Evolutionary conservation across 2,113 vertebrate genomes (phyloP), one percentile per base, ranked within the genome.

Genomic region (Pangasianodon gigas): DNA sequence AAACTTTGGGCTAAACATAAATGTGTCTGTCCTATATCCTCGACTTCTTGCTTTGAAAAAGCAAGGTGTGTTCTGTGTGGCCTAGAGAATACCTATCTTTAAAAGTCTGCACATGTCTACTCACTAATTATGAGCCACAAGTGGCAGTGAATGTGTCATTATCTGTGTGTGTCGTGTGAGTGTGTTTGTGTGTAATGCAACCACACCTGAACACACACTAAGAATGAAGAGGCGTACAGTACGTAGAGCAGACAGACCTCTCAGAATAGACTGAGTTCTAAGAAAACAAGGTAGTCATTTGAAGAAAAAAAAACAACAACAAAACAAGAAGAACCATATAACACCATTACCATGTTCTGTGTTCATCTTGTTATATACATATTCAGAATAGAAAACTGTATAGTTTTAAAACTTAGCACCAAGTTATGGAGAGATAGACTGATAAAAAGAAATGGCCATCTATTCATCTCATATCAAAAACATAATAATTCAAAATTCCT

Each of bases 91-190:
- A 90, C 92, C 89, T 91, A 90, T 90, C 90, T 88, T 92, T 90
- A 89, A 89, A 65, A 86, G 88, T 89, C 87, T 77, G 90, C 89
- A 87, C 79, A 91, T 91, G 77, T 84, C 86, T 91, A 84, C 89
- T 87, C 87, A 91, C 67, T 92, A 92, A 92, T 92, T 93, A 93
- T 90, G 88, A 84, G 82, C 84, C 90, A 88, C 83, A 88, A 88
- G 90, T 77, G 88, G 88, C 82, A 90, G 74, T 16, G 60, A 85
- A 88, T 71, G 26, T 87, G 90, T 90, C 88, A 93, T 93, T 92
- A 91, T 92, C 88, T 62, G 84, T 44, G 85, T 88, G 82, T 86
- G 56, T 90, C 10, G 44, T 67, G 41, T 67, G 41, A 86, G 67
- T 87, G 87, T 81, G 89, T 87, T 74, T 90, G 84, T 71, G 81